Evolutionary conservation across 1,140 invertebrate genomes (phyloP).

Genomic region (Carposina sasakii): DNA sequence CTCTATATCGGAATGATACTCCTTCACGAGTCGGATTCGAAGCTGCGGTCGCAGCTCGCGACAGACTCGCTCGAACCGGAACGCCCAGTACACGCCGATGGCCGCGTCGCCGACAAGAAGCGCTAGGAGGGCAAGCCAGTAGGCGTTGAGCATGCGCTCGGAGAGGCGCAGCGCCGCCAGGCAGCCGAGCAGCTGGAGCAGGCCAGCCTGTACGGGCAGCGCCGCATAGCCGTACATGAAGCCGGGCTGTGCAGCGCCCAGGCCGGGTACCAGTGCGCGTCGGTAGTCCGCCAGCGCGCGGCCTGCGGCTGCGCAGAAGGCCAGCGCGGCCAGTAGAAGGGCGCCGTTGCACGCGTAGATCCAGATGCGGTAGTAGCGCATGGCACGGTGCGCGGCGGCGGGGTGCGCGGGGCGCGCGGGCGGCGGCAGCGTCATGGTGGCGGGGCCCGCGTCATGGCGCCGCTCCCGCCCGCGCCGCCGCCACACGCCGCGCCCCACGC

Average conservation of each 20-base stretch:
- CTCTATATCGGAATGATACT: conserved; percentile 81
- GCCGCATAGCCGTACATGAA: conserved; percentile 90
- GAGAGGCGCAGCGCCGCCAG: conserved; percentile 85
- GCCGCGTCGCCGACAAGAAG: conserved; percentile 88
- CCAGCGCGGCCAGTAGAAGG: conserved; percentile 84
- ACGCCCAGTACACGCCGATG: conserved; percentile 90
- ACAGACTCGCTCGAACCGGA: conserved; percentile 84
- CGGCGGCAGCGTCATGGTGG: conserved; percentile 68
- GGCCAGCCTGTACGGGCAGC: conserved; percentile 80
- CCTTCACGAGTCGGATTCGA: conserved; percentile 71
- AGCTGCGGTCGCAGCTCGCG: conserved; percentile 80
- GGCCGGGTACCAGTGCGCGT: conserved; percentile 79
- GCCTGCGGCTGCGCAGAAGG: conserved; percentile 84
- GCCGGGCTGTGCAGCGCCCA: conserved; percentile 83
- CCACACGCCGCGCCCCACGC: conserved; percentile 66
- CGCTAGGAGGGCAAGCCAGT: conserved; percentile 86
- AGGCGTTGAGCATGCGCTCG: conserved; percentile 85
- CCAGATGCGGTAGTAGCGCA: conserved; percentile 90
- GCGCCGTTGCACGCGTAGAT: conserved; percentile 94
- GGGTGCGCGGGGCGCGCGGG: conserved; percentile 63
- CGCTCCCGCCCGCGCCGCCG: conserved; percentile 67
- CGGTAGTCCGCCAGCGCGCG: conserved; percentile 81
- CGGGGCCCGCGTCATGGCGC: conserved; percentile 61
- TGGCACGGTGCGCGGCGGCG: conserved; percentile 64
- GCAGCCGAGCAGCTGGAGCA: conserved; percentile 84